These are phyloP conservation scores for Musca vetustissima DNA, from an alignment of 1,140 invertebrate genomes.

Conservation along the genomic window DNA sequence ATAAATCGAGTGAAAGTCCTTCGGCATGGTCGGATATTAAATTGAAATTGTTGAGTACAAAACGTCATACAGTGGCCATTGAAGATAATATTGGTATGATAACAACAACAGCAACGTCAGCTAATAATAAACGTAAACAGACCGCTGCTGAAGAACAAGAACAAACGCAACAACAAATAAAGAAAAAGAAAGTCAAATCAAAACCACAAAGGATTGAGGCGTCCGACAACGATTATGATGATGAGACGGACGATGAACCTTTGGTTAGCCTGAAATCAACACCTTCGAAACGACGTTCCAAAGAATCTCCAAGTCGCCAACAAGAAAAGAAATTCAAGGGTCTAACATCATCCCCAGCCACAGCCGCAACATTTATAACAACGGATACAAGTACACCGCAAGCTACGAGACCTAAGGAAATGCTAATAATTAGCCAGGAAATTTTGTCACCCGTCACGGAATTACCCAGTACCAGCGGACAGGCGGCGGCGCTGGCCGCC, in stretches of 20 bases:
- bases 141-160: neutral
- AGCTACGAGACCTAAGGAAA: neutral
- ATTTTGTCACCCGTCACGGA: neutral
- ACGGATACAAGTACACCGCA: neutral
- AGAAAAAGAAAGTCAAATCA: neutral
- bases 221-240: neutral
- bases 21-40: slow-evolving; percentile 26
- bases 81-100: slow-evolving; percentile 33
- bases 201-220: neutral
- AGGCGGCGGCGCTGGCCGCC: neutral
- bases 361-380: no score
- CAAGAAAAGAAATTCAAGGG: neutral
- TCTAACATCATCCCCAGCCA: neutral
- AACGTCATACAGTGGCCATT: slow-evolving; percentile 30
- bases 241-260: neutral
- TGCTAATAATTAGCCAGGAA: neutral
- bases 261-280: slow-evolving; percentile 1
- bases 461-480: neutral
- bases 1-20: slow-evolving; percentile 23
- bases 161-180: neutral
- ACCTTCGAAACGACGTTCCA: neutral
- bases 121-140: neutral
- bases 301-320: neutral
- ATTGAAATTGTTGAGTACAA: slow-evolving; percentile 29
- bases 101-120: no score